Conservation (phyloP, 2,797 vertebrate species). For the Channallabes apus region DNA sequence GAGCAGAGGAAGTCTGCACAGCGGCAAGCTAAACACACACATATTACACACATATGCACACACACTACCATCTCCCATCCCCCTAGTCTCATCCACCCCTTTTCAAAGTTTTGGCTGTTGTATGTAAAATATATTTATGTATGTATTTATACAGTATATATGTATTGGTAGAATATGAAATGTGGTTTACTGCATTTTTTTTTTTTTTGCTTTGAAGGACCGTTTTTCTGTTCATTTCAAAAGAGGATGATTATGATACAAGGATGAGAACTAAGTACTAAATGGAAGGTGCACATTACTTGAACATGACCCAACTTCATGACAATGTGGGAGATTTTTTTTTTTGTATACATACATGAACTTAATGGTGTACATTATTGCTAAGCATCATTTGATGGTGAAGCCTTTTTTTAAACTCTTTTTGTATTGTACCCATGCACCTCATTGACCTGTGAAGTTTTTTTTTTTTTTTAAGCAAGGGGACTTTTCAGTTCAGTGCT, state of each 20-base stretch:
- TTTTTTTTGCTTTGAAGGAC: constrained; percentile 72
- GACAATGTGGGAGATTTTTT: constrained; percentile 69
- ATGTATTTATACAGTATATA: constrained; percentile 97
- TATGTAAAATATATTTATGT: constrained; percentile 99
- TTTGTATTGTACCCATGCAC: constrained; percentile 75
- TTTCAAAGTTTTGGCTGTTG: constrained; percentile 89
- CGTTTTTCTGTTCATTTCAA: constrained; percentile 74
- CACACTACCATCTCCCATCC: constrained; percentile 74
- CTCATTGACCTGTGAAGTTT: constrained; percentile 69
- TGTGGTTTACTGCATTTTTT: constrained; percentile 82
- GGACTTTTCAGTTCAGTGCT: constrained; percentile 69
- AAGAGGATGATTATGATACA: constrained; percentile 58
- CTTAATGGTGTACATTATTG: constrained; percentile 72
- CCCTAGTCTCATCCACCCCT: constrained; percentile 82
- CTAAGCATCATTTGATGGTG: constrained; percentile 74
- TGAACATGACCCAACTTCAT: constrained; percentile 77
- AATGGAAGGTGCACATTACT: constrained; percentile 77
- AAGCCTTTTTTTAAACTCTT: constrained; percentile 73
- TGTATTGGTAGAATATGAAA: constrained; percentile 89
- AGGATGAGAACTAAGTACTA: constrained; percentile 72
- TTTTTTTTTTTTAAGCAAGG: constrained; percentile 68
- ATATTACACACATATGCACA: constrained; percentile 61
- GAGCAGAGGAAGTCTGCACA: constrained; percentile 66
- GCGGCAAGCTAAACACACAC: constrained; percentile 60
- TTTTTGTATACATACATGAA: constrained; percentile 77